These are phyloP conservation scores for Drosophila lacteicornis DNA, from an alignment of 1,140 invertebrate species.

Conservation along the genomic window DNA sequence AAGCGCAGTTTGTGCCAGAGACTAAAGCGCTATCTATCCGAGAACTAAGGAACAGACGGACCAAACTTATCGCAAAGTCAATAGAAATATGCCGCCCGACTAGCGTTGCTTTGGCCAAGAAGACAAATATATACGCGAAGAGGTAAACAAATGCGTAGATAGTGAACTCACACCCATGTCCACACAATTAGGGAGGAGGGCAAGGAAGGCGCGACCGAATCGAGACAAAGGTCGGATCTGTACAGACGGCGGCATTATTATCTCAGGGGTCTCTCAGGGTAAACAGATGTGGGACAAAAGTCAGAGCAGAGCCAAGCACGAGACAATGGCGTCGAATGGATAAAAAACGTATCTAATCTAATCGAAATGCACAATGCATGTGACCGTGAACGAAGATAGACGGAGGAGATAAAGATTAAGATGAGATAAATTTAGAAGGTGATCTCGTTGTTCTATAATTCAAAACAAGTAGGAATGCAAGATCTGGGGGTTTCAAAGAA, in stretches of 20 bases:
- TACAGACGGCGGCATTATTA: conserved; percentile 8
- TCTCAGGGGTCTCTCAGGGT: conserved; percentile 13
- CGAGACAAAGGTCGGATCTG: conserved; percentile 51
- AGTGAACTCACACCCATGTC: conserved; percentile 40
- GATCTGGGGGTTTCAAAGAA: too few relatives aligned
- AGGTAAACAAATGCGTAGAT: conserved; percentile 72
- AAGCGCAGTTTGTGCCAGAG: conserved; percentile 40
- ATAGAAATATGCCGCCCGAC: conserved; percentile 34
- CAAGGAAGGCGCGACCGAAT: conserved; percentile 7
- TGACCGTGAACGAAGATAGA: conserved; percentile 36
- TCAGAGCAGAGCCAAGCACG: conserved; percentile 36
- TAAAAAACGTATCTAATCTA: conserved; percentile 58
- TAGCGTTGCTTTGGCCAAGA: conserved; percentile 20
- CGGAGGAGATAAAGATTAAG: conserved; percentile 25
- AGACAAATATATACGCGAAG: conserved; percentile 33
- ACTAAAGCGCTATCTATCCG: conserved; percentile 14
- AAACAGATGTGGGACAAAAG: conserved; percentile 37
- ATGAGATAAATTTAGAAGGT: conserved; percentile 49
- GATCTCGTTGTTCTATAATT: conserved; percentile 31
- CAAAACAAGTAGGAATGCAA: conserved; percentile 16
- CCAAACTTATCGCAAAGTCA: conserved; percentile 69
- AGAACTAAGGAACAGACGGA: conserved; percentile 14
- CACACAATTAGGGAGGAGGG: conserved; percentile 28
- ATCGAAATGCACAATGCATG: conserved; percentile 45
- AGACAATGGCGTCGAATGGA: conserved; percentile 23